Evolutionary conservation across 2,113 vertebrate species (phyloP), one percentile per base, ranked within the genome.

Genomic region (Paramisgurnus dabryanus): DNA sequence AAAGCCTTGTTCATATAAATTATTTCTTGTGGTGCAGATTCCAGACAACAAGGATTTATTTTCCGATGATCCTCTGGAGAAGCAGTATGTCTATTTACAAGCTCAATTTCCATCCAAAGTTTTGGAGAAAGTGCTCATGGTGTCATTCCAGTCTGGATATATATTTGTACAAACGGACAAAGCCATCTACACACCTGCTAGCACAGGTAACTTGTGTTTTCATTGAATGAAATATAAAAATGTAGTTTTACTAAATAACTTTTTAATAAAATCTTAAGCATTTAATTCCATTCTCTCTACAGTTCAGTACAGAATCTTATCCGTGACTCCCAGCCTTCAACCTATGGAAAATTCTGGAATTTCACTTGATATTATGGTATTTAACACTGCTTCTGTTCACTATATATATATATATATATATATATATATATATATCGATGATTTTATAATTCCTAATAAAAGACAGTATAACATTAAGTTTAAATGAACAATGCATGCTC

Each of bases 91-190:
- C 8, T 80, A 76, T 22, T 45, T 85, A 8, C 40, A 73, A 58
- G 84, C 84, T 9, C 11, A 67, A 0, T 87, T 85, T 72, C 74
- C 80, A 15, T 15, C 47, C 0, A 1, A 1, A 0, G 7, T 41
- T 1, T 63, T 87, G 49, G 82, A 87, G 78, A 85, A 85, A 71
- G 67, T 81, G n/a, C 64, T 84, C 39, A 22, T 85, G 63, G 13
- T 84, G 4, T 87, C 86, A 5, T 87, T 87, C 69, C 82, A 87
- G 67, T 78, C 77, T 13, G 84, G 86, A 9, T 87, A 84, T 67
- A 80, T 87, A 22, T 85, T 87, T 65, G 17, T 85, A 6, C 86
- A 87, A 64, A 87, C 86, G n/a, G 85, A 86, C 75, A 86, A 85
- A 15, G 40, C 72, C 58, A 75, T 75, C 18, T 75, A 75, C 72